Base-by-base conservation (phyloP, 2,888 invertebrate species). In the Zelleria hepariella region DNA sequence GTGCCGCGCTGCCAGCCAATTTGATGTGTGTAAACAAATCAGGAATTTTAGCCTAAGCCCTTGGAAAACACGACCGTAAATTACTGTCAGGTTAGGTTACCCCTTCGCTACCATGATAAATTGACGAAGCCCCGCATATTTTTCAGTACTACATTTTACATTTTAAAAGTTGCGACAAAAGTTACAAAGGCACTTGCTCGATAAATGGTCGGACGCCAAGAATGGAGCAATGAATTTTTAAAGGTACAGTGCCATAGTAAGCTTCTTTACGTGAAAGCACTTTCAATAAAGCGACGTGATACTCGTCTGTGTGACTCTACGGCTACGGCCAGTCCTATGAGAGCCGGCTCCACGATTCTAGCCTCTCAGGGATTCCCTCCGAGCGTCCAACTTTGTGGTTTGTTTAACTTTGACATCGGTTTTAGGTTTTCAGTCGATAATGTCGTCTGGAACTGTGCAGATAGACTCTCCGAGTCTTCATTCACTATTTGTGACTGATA, bases 331-430 rank as follows among this genome's bases (percentile, higher is more conserved):
- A 23, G 20, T 51, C 51, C 20, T 8, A 2, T n/a, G 51, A 51
- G 51, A 21, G 23, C 51, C 32, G 51, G 8, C 21, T 51, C 23
- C 54, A 56, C 42, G 56, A 32, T 24, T 54, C 32, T 23, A 54
- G 26, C 56, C 56, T 56, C 56, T 42, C 4, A 27, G 56, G 56
- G 26, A 56, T 56, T 32, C 32, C 18, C 56, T 18, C n/a, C 23
- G 27, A 54, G 54, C 54, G 20, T 24, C 47, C 21, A 42, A 48
- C 47, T 57, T 69, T 71, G 70, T 63, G 73, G 71, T 67, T 73
- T 74, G 74, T 75, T 72, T 71, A 70, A 71, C 69, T 78, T 75
- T 66, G 70, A 70, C 67, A 68, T 66, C 66, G 69, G 71, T 70
- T 72, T 68, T 68, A 67, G 53, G 69, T 68, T 64, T 62, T 58